Evolutionary conservation across 2,113 vertebrate genomes (phyloP).

Genomic region (Trogon surrucura): DNA sequence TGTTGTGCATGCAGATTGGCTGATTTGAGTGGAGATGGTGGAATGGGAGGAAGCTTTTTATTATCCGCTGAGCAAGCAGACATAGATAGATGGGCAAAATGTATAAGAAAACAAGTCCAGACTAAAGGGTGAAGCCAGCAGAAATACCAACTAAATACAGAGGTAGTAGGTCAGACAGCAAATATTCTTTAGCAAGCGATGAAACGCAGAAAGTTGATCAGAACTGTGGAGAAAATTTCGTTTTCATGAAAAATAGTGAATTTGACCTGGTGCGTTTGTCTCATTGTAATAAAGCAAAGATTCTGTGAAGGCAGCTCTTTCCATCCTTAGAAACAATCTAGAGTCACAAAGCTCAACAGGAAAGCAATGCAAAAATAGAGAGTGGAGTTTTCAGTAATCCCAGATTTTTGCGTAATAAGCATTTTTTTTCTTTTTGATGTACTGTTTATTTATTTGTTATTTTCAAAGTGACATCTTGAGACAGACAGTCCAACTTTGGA

Average conservation of each 20-base stretch:
- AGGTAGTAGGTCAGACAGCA: background rate
- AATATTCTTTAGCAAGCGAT: background rate
- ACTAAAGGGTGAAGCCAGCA: background rate
- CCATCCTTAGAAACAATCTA: background rate
- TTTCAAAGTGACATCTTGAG: background rate
- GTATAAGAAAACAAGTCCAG: background rate
- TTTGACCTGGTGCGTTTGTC: background rate
- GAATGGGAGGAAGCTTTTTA: conserved; percentile 44
- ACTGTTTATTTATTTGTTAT: background rate
- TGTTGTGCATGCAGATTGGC: background rate
- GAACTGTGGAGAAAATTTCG: background rate
- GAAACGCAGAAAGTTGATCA: background rate
- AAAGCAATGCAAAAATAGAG: background rate
- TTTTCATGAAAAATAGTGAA: background rate
- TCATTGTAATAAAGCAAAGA: background rate
- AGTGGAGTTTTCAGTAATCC: background rate
- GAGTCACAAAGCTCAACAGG: background rate
- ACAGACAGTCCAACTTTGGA: background rate
- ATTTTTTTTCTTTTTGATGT: background rate
- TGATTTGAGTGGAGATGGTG: conserved; percentile 30
- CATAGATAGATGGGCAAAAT: background rate
- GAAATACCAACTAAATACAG: background rate
- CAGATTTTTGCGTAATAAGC: background rate
- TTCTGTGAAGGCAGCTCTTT: background rate
- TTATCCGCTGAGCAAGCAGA: conserved; percentile 29